phyloP scores from a whole-genome alignment of 2,797 vertebrate species.

The Buceros bicornis region DNA sequence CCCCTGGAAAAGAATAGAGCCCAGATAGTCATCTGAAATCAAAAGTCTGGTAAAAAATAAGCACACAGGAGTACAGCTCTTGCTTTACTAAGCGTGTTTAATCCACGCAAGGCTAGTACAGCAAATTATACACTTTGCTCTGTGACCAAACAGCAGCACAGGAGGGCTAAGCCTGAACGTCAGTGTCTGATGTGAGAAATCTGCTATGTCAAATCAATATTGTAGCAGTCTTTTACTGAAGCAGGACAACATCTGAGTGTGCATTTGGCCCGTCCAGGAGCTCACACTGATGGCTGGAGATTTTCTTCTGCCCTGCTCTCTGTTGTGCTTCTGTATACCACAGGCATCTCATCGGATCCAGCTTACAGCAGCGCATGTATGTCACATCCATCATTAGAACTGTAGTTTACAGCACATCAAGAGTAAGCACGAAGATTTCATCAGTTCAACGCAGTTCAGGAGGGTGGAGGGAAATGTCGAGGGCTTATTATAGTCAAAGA shows the following conservation, averaged over 20 bases:
- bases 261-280: background rate
- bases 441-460: background rate
- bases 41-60: background rate
- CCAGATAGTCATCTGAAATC: background rate
- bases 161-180: background rate
- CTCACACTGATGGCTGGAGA: accelerated
- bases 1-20: background rate
- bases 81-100: background rate
- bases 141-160: background rate
- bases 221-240: accelerated
- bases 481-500: background rate
- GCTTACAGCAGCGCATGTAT: accelerated
- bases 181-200: background rate
- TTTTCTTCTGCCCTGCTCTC: background rate
- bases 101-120: background rate
- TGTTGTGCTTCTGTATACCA: accelerated
- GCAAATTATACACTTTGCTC: background rate
- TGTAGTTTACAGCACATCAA: background rate
- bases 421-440: background rate
- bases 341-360: background rate
- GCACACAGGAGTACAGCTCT: background rate
- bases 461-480: background rate
- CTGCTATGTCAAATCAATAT: background rate
- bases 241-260: background rate
- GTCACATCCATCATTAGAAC: accelerated